A percentile compares a stretch with the other conserved stretches of the same genome.
Evolutionary conservation across 2,113 vertebrate species (phyloP).

Genomic region (Tupaia tana): DNA sequence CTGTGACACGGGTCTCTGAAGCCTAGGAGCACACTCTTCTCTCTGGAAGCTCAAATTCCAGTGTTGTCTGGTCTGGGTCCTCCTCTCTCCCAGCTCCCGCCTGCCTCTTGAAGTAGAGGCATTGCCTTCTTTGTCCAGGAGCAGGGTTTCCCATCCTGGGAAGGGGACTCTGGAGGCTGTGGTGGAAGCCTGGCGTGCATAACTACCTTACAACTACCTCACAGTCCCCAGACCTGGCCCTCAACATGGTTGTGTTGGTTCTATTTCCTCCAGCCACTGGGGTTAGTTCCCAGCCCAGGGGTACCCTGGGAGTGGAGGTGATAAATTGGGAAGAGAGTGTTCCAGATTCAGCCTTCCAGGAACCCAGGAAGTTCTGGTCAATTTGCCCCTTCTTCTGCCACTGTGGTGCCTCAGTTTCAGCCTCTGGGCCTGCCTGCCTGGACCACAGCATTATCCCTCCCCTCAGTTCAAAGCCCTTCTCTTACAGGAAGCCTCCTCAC

Average conservation of each 20-base stretch:
- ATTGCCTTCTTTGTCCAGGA: neutral
- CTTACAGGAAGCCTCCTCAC: neutral
- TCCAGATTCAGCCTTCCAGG: neutral
- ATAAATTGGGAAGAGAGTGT: neutral
- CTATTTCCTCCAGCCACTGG: neutral
- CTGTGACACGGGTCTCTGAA: neutral
- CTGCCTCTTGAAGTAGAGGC: neutral
- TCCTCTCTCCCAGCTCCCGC: neutral
- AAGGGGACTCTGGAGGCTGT: neutral
- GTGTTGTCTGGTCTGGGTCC: neutral
- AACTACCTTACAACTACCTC: neutral
- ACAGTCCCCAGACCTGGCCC: neutral
- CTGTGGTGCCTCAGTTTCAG: neutral
- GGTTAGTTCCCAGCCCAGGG: neutral
- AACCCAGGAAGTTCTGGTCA: neutral
- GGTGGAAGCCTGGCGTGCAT: neutral
- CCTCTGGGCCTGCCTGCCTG: neutral
- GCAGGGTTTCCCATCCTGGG: neutral
- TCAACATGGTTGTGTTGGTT: neutral
- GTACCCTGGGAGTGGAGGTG: neutral
- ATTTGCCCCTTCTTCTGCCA: neutral
- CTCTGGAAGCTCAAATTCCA: neutral
- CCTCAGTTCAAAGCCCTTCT: neutral
- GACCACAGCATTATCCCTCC: neutral
- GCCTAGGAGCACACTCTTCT: neutral